Base-by-base conservation (phyloP, 1,140 invertebrate genomes). In the Drosophila bipectinata region DNA sequence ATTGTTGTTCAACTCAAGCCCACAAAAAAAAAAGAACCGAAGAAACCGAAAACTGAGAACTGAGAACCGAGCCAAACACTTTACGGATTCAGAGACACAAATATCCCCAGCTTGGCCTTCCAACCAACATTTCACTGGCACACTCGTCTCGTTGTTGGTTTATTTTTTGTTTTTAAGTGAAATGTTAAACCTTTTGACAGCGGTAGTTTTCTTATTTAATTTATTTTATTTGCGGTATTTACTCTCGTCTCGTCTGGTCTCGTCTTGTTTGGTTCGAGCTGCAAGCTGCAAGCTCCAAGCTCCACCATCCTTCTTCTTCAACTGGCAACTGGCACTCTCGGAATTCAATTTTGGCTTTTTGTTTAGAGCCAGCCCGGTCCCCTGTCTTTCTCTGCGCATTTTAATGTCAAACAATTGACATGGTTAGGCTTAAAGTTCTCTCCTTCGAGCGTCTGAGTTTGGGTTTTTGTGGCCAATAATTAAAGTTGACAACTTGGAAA, bases 141-240 rank as follows among this genome's bases (percentile, higher is more conserved):
- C 18, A 18, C 56, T 44, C 34, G 21, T 32, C 39, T 58, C 57
- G 21, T 21, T 21, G 21, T 78, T 9, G 54, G 44, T 69, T 64
- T 61, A 49, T 76, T 77, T 77, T 81, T 77, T 82, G 60, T 79
- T 88, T 87, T 87, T 87, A 87, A 87, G 82, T 87, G 82, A 87
- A 87, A 87, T 87, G 82, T 87, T 87, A 87, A 87, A 88, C 82
- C 82, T 87, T 87, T 87, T 87, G 82, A 87, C 82, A 87, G 82
- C 82, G 83, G 82, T 87, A 88, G 82, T 88, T 87, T 71, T 87
- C 82, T 87, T 87, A 87, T 87, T 87, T 87, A 88, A 87, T 87
- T 87, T 88, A 87, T 87, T 87, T 87, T 87, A 87, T 87, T 87
- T 87, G 78, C 83, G 82, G 82, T 79, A 85, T 85, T 87, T 88